Evolutionary conservation across 2,797 vertebrate genomes (phyloP), one percentile per base, ranked within the genome.

Genomic region (Spondyliosoma cantharus): DNA sequence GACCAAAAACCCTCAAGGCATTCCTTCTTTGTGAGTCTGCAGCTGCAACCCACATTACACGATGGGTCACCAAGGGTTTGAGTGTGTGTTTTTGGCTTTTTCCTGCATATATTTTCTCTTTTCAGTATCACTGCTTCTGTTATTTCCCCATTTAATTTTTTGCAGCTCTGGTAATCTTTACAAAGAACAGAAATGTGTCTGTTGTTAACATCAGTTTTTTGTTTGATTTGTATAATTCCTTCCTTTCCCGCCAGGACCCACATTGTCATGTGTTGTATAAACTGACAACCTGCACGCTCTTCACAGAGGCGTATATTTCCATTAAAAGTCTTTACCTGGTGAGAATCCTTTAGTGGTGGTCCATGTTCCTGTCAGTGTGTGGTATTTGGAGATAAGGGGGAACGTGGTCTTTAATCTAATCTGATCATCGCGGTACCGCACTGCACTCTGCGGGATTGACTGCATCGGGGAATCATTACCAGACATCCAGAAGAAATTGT

Each of bases 381-480:
- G 91, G 91, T 84, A 88, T 88, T 83, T 52, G 13, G 54, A 85
- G 90, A 91, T 93, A 90, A 89, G 74, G 76, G 62, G 54, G 27
- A 74, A 62, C 43, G 66, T 43, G 79, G 74, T 78, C 70, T 83
- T 71, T 84, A 71, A 93, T 93, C 92, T 93, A 78, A 91, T 93
- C 91, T 86, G 91, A 91, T 91, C n/a, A 48, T 90, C 87, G 81
- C 25, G 1, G 65, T 78, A 71, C 58, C 0, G 54, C 76, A 16
- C 74, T 1, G 52, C 77, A 82, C 75, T 85, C 81, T 85, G 66
- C 16, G 71, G 89, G 82, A 86, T 63, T 58, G 64, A 87, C 86
- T 69, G 22, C 89, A 90, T 80, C 78, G 20, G 81, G 80, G 71
- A 91, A 69, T 74, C 16, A 92, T 90, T 91, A 90, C 83, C 74